Conservation (phyloP, 2,888 invertebrate species). For the Blera fallax region DNA sequence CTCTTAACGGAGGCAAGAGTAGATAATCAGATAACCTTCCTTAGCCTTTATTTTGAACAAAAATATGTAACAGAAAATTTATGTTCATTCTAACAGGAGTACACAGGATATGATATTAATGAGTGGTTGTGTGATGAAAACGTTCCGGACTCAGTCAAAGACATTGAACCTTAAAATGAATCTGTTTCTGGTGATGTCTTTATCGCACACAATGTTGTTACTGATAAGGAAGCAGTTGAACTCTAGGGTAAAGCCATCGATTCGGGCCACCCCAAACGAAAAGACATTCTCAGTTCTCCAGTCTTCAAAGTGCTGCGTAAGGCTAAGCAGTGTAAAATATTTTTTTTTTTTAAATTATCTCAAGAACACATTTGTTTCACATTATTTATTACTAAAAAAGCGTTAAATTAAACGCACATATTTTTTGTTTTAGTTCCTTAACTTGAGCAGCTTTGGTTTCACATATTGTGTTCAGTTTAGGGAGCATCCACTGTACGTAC, state of each 20-base stretch:
- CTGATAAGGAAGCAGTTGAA: slow-evolving; percentile 11
- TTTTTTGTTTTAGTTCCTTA: no score
- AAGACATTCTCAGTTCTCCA: neutral
- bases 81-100: neutral
- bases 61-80: neutral
- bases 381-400: no score
- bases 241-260: slow-evolving; percentile 4
- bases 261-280: neutral
- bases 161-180: neutral
- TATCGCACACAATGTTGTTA: slow-evolving; percentile 1
- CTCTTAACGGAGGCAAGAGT: neutral
- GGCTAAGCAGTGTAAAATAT: no score
- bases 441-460: no score
- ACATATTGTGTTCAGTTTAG: no score
- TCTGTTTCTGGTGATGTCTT: neutral
- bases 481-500: no score
- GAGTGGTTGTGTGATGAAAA: neutral
- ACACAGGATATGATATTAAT: neutral
- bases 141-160: neutral
- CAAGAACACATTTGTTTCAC: no score
- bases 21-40: neutral
- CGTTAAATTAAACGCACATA: no score
- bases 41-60: neutral
- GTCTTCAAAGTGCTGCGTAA: no score
- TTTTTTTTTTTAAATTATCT: no score